Base-by-base conservation (phyloP, 2,797 vertebrate genomes). In the Paedocypris micromegethes region DNA sequence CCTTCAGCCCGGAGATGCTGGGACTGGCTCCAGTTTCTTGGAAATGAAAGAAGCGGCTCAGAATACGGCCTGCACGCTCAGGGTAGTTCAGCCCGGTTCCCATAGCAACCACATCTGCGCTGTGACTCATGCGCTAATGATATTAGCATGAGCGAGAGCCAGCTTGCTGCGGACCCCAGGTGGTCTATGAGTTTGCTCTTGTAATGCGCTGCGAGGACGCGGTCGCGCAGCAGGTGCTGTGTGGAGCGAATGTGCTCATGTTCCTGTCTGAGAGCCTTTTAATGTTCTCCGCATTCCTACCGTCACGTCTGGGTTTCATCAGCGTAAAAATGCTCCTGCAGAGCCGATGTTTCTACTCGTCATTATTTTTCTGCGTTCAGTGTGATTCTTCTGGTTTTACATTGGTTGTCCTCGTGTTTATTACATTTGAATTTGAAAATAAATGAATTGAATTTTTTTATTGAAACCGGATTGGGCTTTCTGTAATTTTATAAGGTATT, bases 81-180 rank as follows among this genome's bases (percentile, higher is more conserved):
- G 44, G 43, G 8, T 54, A 41, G 51, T 53, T 49, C 54, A 58
- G 55, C 37, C 52, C 48, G 40, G 71, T 73, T 54, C 47, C 68
- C 53, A 72, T 72, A 57, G 72, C 48, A 68, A 68, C 68, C 50
- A 9, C 57, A 51, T 50, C n/a, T 9, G 44, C 43, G 3, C 3
- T 46, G 7, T 76, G 65, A 72, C 61, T 76, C 61, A 56, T 74
- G 23, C 63, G 57, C 51, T 64, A 68, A 63, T 66, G 68, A 66
- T 68, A 65, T 63, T 69, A 64, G 37, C 56, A 39, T 3, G 6
- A 68, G 6, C 6, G 39, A 64, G 66, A 58, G 43, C 59, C 68
- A 64, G 68, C 60, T 37, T 72, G 66, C 38, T 54, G 9, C 4
- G 52, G 52, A 41, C 72, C 66, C 39, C 61, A 56, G 61, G 75